Conservation (phyloP, 2,797 vertebrate species). For the Cheracebus regulus region DNA sequence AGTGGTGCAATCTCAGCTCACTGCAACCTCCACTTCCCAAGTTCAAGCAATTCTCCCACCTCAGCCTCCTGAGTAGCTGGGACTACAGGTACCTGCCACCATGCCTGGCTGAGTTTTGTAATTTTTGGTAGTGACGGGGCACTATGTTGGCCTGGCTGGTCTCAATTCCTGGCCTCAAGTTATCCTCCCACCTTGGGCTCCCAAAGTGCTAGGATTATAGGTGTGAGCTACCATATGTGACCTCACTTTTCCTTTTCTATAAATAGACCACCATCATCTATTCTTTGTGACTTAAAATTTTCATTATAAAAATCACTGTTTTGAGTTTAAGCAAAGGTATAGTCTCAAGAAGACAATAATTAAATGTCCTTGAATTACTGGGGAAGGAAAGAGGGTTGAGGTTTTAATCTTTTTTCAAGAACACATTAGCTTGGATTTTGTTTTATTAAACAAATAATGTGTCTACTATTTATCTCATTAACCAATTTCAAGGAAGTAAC, state of each 20-base stretch:
- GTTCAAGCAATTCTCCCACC: neutral
- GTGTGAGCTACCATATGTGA: neutral
- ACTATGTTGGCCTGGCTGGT: neutral
- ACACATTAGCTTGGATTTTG: neutral
- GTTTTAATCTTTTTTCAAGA: constrained; percentile 24
- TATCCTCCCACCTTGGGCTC: neutral
- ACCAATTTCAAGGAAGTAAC: neutral
- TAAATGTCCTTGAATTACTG: neutral
- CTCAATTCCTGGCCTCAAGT: neutral
- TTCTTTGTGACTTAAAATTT: neutral
- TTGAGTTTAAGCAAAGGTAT: neutral
- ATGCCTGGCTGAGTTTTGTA: neutral
- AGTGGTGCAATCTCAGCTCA: neutral
- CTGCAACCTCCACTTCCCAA: too few relatives aligned
- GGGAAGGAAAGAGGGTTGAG: neutral
- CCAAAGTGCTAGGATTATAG: neutral
- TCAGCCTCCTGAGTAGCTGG: neutral
- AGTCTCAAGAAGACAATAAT: neutral
- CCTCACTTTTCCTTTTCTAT: neutral
- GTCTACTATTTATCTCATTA: constrained; percentile 2
- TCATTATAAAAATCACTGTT: constrained; percentile 8
- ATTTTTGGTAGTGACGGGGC: neutral
- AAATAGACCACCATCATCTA: neutral
- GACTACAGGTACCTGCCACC: neutral
- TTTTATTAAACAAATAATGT: constrained; percentile 42